phyloP scores from a whole-genome alignment of 1,140 invertebrate genomes.

The Penaeus japonicus region DNA sequence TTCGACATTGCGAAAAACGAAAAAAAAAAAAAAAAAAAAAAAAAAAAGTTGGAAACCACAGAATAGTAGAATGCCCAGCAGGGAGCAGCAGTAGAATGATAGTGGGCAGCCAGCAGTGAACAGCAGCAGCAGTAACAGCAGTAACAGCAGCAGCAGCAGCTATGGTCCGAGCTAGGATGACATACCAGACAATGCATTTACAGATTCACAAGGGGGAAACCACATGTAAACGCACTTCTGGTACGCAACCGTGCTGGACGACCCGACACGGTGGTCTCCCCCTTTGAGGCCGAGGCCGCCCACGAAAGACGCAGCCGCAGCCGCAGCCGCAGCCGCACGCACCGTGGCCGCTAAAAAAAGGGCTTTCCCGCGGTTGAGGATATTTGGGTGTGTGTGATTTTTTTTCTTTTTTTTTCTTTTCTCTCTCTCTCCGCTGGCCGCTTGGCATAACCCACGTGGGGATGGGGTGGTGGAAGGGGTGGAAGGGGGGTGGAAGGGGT shows the following conservation, averaged over 20 bases:
- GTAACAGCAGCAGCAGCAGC: constrained; percentile 25
- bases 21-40: background rate
- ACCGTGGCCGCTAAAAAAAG: no score
- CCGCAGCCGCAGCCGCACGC: no score
- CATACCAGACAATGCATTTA: constrained; percentile 99
- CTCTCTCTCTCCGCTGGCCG: no score
- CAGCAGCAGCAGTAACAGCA: constrained; percentile 21
- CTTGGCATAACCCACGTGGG: no score
- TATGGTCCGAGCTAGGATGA: constrained; percentile 72
- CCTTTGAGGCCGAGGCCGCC: background rate
- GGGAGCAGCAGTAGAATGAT: background rate
- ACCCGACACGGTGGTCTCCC: background rate
- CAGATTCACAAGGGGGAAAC: constrained; percentile 77
- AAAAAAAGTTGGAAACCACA: background rate
- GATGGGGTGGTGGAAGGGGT: background rate
- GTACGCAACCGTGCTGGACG: constrained; percentile 78
- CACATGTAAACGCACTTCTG: constrained; percentile 94
- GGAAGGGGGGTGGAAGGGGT: background rate
- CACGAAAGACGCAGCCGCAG: no score
- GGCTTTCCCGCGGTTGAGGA: background rate
- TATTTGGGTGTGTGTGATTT: no score
- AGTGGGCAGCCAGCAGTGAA: no score
- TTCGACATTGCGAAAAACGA: no score
- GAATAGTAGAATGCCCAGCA: background rate
- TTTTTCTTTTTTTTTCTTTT: no score